A percentile compares a stretch with the other conserved stretches of the same genome.
Conservation (phyloP, 2,888 invertebrate genomes). For the Diarsia dahlii region DNA sequence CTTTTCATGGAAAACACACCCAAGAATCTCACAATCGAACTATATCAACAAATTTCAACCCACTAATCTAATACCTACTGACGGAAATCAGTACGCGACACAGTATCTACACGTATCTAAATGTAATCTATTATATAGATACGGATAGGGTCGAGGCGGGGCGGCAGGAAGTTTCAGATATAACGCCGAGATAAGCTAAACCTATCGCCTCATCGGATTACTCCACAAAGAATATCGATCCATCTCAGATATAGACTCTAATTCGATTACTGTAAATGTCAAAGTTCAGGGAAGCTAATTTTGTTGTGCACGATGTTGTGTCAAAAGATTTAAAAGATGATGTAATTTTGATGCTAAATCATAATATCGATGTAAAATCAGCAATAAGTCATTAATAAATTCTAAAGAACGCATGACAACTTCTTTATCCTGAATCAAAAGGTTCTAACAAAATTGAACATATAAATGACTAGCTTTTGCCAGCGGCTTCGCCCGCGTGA, state of each 20-base stretch:
- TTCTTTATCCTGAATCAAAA: neutral
- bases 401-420: neutral
- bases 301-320: conserved; percentile 14
- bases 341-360: neutral
- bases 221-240: conserved; percentile 73
- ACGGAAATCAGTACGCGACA: conserved; percentile 57
- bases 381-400: neutral
- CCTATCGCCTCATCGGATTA: conserved; percentile 78
- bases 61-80: conserved; percentile 54
- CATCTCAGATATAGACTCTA: conserved; percentile 74
- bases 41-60: conserved; percentile 47
- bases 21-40: conserved; percentile 29
- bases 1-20: conserved; percentile 47
- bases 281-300: conserved; percentile 72
- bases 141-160: conserved; percentile 67
- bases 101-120: conserved; percentile 54
- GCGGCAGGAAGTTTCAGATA: conserved; percentile 70
- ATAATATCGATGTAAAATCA: neutral
- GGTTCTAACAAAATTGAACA: neutral
- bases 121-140: conserved; percentile 62
- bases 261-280: conserved; percentile 81
- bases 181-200: conserved; percentile 60
- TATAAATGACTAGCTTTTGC: too few relatives aligned
- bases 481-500: too few relatives aligned
- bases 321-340: neutral